Base-by-base conservation (phyloP, 2,888 invertebrate genomes). In the Mamestra brassicae region DNA sequence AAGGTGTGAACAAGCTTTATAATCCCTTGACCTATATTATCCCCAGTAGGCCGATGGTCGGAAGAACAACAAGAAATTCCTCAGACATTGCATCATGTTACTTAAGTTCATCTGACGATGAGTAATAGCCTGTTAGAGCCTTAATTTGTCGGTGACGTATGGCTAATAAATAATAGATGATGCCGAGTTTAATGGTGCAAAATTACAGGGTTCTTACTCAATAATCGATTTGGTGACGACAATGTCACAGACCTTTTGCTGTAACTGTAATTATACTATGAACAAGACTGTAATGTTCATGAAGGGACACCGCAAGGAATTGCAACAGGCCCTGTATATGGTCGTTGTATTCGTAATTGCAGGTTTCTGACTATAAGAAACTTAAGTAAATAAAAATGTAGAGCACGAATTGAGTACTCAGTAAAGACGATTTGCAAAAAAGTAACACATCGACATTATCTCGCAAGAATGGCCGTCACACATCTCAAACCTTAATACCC, bases 11-110 rank as follows among this genome's bases (percentile, higher is more conserved):
- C 76, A 78, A 55, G 61, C 72, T 70, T 61, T 68, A 77, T 85
- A 86, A 87, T 89, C 87, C 80, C 80, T 78, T 88, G 87, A 88
- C 89, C 88, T 70, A 86, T 70, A 86, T 81, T 78, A 80, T 74
- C 68, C 66, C 52, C 58, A 63, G 52, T 71, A 81, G 68, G 68
- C 60, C 63, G 74, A 73, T 71, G 76, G 57, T 67, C 83, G 71
- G 75, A 71, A 75, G 70, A 65, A 70, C 57, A 64, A 74, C 78
- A 76, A 60, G 66, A 76, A 83, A 88, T 88, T 87, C 88, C 78
- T 72, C 8, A 67, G 36, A 13, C 67, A 62, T 89, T 86, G 66
- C 81, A 85, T 87, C 89, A 88, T 67, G 65, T 72, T 77, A 78
- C 67, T 84, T 71, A 76, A 54, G 77, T 71, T 74, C 78, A 71